Conservation (phyloP, 2,797 vertebrate genomes). For the Vespertilio murinus region DNA sequence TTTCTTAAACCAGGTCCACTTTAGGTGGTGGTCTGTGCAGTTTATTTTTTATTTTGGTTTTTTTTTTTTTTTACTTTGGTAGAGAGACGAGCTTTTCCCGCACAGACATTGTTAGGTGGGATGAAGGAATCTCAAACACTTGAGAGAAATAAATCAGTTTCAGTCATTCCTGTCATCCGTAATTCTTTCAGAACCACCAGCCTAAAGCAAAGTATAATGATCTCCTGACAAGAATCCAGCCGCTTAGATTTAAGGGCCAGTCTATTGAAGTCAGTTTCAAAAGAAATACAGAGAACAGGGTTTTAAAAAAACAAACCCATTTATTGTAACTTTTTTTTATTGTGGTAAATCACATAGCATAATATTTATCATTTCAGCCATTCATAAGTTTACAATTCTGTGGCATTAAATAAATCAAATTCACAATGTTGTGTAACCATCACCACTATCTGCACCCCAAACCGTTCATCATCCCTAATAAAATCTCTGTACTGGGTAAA, state of each 20-base stretch:
- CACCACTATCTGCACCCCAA: background rate
- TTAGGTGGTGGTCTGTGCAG: background rate
- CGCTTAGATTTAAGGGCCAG: background rate
- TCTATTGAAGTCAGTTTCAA: slow-evolving; percentile 68
- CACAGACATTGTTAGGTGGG: background rate
- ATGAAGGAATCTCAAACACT: slow-evolving; percentile 37
- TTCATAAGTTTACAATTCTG: background rate
- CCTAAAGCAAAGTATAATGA: slow-evolving; percentile 34
- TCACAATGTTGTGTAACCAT: background rate
- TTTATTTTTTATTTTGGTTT: slow-evolving; percentile 4
- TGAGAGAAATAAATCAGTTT: slow-evolving; percentile 55
- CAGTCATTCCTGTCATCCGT: background rate
- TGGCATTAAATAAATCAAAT: slow-evolving; percentile 42
- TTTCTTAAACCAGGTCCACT: background rate
- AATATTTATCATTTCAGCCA: slow-evolving; percentile 34
- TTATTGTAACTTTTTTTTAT: slow-evolving; percentile 1
- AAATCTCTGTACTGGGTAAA: background rate
- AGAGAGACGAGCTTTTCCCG: slow-evolving; percentile 15
- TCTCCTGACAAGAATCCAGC: slow-evolving; percentile 27
- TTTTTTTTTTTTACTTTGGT: slow-evolving; percentile 37
- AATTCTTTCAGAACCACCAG: slow-evolving; percentile 48
- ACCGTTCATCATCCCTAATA: background rate
- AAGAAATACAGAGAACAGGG: background rate
- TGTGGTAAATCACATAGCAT: slow-evolving; percentile 18
- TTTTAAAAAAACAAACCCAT: background rate